Percentiles rank a stretch among this genome's conserved stretches.
These are phyloP conservation scores for Colletes latitarsis DNA, from an alignment of 1,140 invertebrate genomes.

Conservation along the genomic window DNA sequence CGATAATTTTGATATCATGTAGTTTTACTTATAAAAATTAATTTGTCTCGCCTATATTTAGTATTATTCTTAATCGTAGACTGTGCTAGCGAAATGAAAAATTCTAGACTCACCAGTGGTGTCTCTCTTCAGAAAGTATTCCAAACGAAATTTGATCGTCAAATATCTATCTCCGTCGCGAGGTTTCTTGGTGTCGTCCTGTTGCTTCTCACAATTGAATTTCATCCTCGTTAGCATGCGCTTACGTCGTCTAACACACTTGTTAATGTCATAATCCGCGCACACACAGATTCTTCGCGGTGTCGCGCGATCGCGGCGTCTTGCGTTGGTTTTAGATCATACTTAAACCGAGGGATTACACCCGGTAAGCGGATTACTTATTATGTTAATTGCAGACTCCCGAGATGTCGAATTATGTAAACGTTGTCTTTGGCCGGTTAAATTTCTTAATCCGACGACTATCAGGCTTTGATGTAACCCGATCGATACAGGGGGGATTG, in stretches of 20 bases:
- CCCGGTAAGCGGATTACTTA: constrained; percentile 27
- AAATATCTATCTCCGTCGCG: no score
- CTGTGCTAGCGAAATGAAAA: no score
- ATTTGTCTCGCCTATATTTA: no score
- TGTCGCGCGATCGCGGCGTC: constrained; percentile 1
- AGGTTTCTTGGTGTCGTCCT: no score
- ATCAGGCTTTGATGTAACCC: no score
- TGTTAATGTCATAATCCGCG: neutral
- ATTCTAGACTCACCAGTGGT: no score
- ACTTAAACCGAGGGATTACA: constrained; percentile 5
- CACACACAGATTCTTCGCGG: neutral
- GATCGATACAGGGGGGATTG: constrained; percentile 5
- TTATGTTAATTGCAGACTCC: constrained; percentile 32
- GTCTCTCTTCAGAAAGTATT: no score
- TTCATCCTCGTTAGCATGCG: neutral
- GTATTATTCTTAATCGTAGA: no score
- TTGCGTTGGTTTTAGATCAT: constrained; percentile 13
- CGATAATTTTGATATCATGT: no score
- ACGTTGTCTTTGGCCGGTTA: constrained; percentile 1
- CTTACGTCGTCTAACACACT: neutral
- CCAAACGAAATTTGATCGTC: no score
- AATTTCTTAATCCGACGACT: constrained; percentile 18
- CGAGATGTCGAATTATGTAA: neutral
- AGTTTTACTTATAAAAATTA: no score
- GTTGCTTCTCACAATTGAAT: neutral